Conservation (phyloP, 1,140 invertebrate genomes). For the Zaprionus vittiger region DNA sequence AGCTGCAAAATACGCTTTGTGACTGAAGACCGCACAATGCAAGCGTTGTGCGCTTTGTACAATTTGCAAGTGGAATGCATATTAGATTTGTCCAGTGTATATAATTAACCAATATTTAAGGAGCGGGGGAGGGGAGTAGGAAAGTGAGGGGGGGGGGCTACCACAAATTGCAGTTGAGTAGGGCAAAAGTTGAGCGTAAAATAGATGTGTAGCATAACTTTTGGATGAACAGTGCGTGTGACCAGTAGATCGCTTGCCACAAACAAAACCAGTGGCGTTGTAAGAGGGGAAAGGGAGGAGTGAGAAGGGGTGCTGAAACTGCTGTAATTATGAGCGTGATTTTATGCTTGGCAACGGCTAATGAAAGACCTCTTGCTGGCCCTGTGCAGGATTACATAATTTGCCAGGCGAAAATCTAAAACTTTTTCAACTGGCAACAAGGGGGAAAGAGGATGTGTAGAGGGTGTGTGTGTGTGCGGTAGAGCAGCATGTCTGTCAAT, state of each 20-base stretch:
- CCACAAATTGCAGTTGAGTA: conserved; percentile 55
- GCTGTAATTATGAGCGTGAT: conserved; percentile 16
- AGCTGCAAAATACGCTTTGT: background rate
- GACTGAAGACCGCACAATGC: background rate
- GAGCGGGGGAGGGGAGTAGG: background rate
- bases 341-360: conserved; percentile 23
- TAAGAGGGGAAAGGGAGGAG: background rate
- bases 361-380: conserved; percentile 20
- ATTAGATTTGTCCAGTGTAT: conserved; percentile 45
- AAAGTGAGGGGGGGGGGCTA: conserved; percentile 16
- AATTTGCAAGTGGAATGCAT: background rate
- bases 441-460: background rate
- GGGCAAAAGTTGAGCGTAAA: conserved; percentile 50
- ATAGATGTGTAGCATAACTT: conserved; percentile 61
- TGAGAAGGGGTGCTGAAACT: background rate
- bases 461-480: conserved; percentile 13
- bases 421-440: conserved; percentile 7
- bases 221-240: conserved; percentile 40
- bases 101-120: conserved; percentile 61
- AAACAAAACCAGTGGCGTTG: background rate
- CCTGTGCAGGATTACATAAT: conserved; percentile 53
- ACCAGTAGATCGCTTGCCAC: background rate
- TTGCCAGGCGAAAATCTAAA: conserved; percentile 32
- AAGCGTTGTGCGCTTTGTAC: background rate
- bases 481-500: conserved; percentile 58